phyloP scores from a whole-genome alignment of 2,888 invertebrate genomes.

The Liopterus haemorrhoidalis region DNA sequence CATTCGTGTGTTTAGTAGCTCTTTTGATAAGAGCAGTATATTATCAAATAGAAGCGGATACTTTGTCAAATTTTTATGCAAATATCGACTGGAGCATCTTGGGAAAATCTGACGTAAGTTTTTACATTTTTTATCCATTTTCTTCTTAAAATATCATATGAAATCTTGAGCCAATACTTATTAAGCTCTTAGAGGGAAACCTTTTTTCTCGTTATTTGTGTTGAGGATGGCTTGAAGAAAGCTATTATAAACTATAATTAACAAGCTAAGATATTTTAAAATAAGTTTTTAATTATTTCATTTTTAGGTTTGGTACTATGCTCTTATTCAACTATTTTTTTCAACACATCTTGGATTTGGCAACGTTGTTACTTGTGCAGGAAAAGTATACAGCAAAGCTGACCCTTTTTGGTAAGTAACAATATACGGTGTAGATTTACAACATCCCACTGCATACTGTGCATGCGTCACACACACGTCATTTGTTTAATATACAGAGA shows the following conservation, averaged over 20 bases:
- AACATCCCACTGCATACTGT: too few relatives aligned
- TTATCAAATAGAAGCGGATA: constrained; percentile 33
- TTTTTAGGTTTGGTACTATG: constrained; percentile 57
- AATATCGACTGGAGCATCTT: constrained; percentile 41
- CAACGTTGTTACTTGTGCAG: constrained; percentile 58
- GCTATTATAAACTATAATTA: constrained; percentile 28
- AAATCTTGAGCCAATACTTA: too few relatives aligned
- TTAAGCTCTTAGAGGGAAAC: too few relatives aligned
- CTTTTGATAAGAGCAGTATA: constrained; percentile 39
- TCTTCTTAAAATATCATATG: too few relatives aligned
- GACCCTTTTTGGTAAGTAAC: constrained; percentile 58
- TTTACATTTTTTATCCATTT: constrained; percentile 16
- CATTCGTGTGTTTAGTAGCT: constrained; percentile 39
- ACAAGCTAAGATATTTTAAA: constrained; percentile 37
- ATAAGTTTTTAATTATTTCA: constrained; percentile 10
- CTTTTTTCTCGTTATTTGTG: too few relatives aligned
- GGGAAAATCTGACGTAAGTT: constrained; percentile 38
- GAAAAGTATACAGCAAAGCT: constrained; percentile 56
- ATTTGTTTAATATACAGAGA: too few relatives aligned
- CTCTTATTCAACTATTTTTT: constrained; percentile 57
- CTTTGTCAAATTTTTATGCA: constrained; percentile 4
- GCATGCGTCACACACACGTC: too few relatives aligned
- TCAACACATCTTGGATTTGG: constrained; percentile 61
- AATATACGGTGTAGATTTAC: too few relatives aligned
- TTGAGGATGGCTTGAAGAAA: too few relatives aligned